Evolutionary conservation across 30 jellyfish, hydroid and myxozoan species (phyloP), one percentile per base, ranked within the genome.

Genomic region (Chrysaora quinquecirrha): DNA sequence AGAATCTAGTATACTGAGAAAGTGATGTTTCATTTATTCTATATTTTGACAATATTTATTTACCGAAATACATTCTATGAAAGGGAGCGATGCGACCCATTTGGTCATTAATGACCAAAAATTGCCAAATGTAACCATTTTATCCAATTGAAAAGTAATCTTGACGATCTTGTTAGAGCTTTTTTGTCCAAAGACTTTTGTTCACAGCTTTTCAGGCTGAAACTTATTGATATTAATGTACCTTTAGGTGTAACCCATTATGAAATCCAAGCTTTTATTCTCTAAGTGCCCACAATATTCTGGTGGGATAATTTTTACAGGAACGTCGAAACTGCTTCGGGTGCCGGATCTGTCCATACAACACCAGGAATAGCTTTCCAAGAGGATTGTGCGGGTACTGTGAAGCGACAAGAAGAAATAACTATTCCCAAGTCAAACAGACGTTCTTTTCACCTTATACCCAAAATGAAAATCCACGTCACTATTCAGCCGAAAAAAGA

Each of bases 251-350:
- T n/a, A n/a, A n/a, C n/a, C n/a, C n/a, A n/a, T n/a, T n/a, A n/a
- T n/a, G n/a, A n/a, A n/a, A n/a, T n/a, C n/a, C n/a, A n/a, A n/a
- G 16, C 33, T 16, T 43, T 43, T 43, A 9, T 43, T 16, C 16
- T 43, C 16, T 6, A 43, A 21, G 72, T 60, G 10, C 23, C 72
- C 29, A 60, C 72, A 4, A n/a, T 60, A 4, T 60, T 60, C 33
- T 60, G 72, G 72, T 60, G 72, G 72, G 72, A 60, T 21, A 60
- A 60, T 21, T 60, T 60, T 25, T 9, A 60, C n/a, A 6, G 72
- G 9, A 60, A 60, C 10, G 33, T n/a, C 29, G 72, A 20, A 20
- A 60, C 29, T 10, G 6, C 72, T 4, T 43, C 58, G 16, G 58
- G 58, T 16, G 72, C 72, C 10, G 33, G 72, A 9, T n/a, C 32